These are phyloP conservation scores for Tinea semifulvella DNA, from an alignment of 2,888 invertebrate species.

Conservation along the genomic window DNA sequence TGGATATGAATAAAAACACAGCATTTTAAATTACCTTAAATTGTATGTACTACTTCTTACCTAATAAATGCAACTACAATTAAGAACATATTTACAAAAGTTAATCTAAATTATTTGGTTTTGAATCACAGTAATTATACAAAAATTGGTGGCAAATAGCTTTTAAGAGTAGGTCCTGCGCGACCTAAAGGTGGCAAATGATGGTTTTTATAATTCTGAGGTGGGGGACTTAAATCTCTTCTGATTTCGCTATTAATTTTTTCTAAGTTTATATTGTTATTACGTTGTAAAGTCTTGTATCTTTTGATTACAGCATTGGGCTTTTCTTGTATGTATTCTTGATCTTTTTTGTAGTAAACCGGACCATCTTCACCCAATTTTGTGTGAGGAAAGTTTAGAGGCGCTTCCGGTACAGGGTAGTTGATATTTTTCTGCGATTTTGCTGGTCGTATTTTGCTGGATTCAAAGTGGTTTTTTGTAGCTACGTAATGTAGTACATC, in stretches of 20 bases:
- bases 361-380: constrained; percentile 6
- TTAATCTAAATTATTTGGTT: constrained; percentile 16
- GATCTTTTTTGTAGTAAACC: background rate
- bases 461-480: constrained; percentile 49
- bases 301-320: constrained; percentile 49
- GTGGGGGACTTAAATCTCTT: constrained; percentile 34
- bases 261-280: constrained; percentile 30
- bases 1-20: too few relatives aligned
- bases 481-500: constrained; percentile 47
- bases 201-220: constrained; percentile 30
- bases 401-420: background rate
- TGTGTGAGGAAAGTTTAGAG: constrained; percentile 6
- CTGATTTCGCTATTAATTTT: constrained; percentile 28
- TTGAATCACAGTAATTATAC: constrained; percentile 46
- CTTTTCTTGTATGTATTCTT: constrained; percentile 29
- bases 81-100: constrained; percentile 40
- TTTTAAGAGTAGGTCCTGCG: constrained; percentile 53
- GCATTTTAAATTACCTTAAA: background rate
- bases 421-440: constrained; percentile 15
- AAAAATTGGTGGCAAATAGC: constrained; percentile 50
- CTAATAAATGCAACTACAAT: constrained; percentile 58
- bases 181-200: constrained; percentile 50
- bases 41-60: constrained; percentile 21
- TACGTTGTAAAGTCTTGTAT: constrained; percentile 53
- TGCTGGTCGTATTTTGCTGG: constrained; percentile 40